Evolutionary conservation across 2,888 invertebrate genomes (phyloP).

Genomic region (Dimorphilus gyrociliatus): DNA sequence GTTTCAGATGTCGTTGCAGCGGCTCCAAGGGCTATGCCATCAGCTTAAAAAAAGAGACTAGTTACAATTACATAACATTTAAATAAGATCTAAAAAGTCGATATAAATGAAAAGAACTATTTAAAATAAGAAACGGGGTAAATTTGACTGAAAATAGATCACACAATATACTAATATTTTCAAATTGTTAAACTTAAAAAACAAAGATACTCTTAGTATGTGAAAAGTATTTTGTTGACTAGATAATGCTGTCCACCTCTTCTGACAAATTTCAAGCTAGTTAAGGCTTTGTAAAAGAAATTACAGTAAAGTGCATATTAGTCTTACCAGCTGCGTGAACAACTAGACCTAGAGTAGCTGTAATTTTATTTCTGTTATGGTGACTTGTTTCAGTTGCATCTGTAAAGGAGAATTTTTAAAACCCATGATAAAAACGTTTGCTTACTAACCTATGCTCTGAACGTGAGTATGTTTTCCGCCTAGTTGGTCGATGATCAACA

Average conservation of each 20-base stretch:
- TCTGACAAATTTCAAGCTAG: too few species aligned
- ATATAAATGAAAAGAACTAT: background rate
- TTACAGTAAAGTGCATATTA: conserved; percentile 2
- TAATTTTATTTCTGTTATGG: conserved; percentile 45
- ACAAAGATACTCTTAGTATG: too few species aligned
- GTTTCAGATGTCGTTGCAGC: conserved; percentile 88
- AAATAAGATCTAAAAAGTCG: conserved; percentile 4
- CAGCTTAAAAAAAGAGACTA: conserved; percentile 46
- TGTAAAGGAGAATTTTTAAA: too few species aligned
- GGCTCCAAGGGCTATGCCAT: conserved; percentile 92
- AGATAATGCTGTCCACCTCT: too few species aligned
- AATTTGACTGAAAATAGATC: too few species aligned
- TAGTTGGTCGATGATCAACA: conserved; percentile 84
- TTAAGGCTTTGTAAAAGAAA: too few species aligned
- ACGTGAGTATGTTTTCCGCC: conserved; percentile 27
- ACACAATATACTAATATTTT: too few species aligned
- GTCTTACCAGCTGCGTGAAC: conserved; percentile 79
- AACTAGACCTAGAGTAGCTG: conserved; percentile 86
- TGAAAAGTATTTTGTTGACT: too few species aligned
- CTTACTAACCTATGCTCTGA: too few species aligned
- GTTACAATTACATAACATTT: conserved; percentile 3
- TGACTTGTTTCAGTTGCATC: conserved; percentile 35
- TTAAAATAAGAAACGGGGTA: too few species aligned
- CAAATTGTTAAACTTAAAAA: too few species aligned
- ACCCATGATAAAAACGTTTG: too few species aligned